A percentile compares a stretch with the other conserved stretches of the same genome.
Evolutionary conservation across 2,113 vertebrate genomes (phyloP).

Genomic region (Suncus etruscus): DNA sequence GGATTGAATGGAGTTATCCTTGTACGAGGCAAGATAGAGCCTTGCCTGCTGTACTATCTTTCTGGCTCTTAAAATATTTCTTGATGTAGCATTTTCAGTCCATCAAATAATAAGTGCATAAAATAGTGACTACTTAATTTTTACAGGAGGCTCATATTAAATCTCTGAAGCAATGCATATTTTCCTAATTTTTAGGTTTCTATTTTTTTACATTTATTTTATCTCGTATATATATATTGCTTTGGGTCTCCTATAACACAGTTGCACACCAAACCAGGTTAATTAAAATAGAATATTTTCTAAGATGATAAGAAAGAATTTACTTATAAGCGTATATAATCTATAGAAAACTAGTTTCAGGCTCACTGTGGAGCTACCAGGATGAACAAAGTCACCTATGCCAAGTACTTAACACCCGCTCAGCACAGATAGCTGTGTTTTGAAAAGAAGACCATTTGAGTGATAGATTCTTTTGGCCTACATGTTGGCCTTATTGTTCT

Average conservation of each 20-base stretch:
- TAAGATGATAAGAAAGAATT: not conserved
- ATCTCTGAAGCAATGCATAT: constrained; percentile 1
- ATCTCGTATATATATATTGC: not conserved
- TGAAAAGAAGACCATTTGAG: constrained; percentile 50
- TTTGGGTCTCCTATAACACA: not conserved
- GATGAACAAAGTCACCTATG: not conserved
- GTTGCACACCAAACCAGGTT: not conserved
- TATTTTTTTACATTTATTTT: not conserved
- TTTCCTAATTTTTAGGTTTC: constrained; percentile 44
- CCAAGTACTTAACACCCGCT: not conserved
- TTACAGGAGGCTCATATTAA: not conserved
- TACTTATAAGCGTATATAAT: not conserved
- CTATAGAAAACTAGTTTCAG: constrained; percentile 15
- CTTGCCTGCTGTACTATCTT: too few species aligned
- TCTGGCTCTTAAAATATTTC: not conserved
- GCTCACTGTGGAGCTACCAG: not conserved
- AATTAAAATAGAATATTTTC: constrained; percentile 46
- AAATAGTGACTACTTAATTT: not conserved
- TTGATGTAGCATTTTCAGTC: constrained; percentile 37
- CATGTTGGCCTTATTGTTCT: constrained; percentile 45
- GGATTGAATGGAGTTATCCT: too few species aligned
- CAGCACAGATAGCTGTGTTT: not conserved
- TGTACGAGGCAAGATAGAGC: too few species aligned
- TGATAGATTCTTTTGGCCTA: constrained; percentile 61
- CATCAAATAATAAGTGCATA: constrained; percentile 8